These are phyloP conservation scores for Ceratina calcarata DNA, from an alignment of 1,140 invertebrate species.

Conservation along the genomic window DNA sequence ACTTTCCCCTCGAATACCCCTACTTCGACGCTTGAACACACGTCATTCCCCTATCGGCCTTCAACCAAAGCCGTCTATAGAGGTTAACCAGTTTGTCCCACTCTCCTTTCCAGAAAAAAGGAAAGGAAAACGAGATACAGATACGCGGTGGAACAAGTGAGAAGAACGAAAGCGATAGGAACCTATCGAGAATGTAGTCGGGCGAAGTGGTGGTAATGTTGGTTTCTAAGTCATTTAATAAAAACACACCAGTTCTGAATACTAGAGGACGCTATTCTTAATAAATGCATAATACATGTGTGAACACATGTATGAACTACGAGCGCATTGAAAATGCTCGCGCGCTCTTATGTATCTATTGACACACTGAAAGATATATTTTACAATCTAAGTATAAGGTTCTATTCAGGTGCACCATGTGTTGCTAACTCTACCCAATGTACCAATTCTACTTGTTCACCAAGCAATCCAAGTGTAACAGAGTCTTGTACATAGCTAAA, in stretches of 20 bases:
- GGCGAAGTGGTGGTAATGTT: conserved; percentile 5
- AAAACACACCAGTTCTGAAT: not conserved
- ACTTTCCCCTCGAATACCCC: conserved; percentile 72
- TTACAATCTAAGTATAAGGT: conserved; percentile 10
- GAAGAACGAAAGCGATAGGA: conserved; percentile 47
- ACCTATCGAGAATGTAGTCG: conserved; percentile 27
- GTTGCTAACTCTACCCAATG: not conserved
- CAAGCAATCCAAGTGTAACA: not conserved
- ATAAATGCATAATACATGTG: conserved; percentile 7
- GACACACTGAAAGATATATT: conserved; percentile 39
- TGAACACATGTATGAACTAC: not conserved
- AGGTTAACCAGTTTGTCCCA: conserved; percentile 81
- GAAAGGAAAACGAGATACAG: conserved; percentile 39
- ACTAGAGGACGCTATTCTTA: conserved; percentile 10
- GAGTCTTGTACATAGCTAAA: not conserved
- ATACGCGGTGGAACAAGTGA: not conserved
- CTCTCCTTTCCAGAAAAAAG: conserved; percentile 73
- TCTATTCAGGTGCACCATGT: not conserved
- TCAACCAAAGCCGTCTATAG: conserved; percentile 63
- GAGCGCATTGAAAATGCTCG: not conserved
- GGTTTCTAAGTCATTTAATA: conserved; percentile 1
- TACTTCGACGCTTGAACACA: conserved; percentile 51
- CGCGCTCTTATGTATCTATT: not conserved
- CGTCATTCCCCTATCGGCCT: conserved; percentile 56
- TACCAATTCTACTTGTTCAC: not conserved